Evolutionary conservation across 92 coral and sea anemone genomes (phyloP), one percentile per base, ranked within the genome.

Genomic region (Umimayanthus kanabou): DNA sequence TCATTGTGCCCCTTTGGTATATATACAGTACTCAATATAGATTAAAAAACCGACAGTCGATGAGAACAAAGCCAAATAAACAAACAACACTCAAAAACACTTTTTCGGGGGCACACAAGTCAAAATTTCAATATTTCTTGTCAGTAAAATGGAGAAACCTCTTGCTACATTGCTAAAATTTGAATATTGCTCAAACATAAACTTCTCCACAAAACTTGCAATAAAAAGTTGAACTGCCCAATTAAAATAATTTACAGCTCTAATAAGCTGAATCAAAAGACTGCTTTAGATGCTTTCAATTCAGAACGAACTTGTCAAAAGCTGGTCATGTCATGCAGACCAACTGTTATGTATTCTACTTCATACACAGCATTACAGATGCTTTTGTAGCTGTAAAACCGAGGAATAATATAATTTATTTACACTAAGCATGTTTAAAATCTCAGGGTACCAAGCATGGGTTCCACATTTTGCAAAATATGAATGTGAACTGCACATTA

Each of bases 141-240:
- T 83, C 87, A 83, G 65, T 45, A 25, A 29, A 67, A 70, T 83
- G 55, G 74, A 47, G 78, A 73, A 83, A 14, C 28, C 37, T 64
- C 39, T 81, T 47, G 69, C 53, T 81, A 20, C 55, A 81, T 13
- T 81, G 23, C 53, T 55, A 81, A 16, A 5, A 37, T 6, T 43
- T 18, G 43, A 28, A 42, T 10, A 82, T 67, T 82, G 47, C 25
- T 69, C 39, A 40, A 80, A 33, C 49, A 61, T 50, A 55, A 37
- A 61, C 9, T 30, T 23, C 67, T 29, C 29, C 58, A 25, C 33
- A 71, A 47, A 28, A 49, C 28, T 71, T 71, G 67, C 69, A 83
- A 33, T 33, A 33, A 22, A 83, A 70, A 83, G 87, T 49, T 47
- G 28, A 15, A 83, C 9, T 45, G 87, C 87, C 77, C 77, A 70